Conservation (phyloP, 1,140 invertebrate genomes). For the Drosophila rhopaloa region DNA sequence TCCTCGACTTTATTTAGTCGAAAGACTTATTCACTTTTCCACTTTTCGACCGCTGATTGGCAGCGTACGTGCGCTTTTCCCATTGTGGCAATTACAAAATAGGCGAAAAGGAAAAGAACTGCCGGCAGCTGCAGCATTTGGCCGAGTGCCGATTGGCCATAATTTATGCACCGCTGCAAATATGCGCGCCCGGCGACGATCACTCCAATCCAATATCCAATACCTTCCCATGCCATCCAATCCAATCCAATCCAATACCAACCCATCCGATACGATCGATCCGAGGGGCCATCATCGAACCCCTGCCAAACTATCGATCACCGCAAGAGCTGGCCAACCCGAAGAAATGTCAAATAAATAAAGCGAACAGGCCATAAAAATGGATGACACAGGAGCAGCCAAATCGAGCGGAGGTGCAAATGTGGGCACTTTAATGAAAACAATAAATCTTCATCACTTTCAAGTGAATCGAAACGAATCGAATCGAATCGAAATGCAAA, state of each 20-base stretch:
- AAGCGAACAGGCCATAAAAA: conserved; percentile 68
- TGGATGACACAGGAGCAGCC: conserved; percentile 34
- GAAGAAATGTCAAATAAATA: conserved; percentile 81
- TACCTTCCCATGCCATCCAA: conserved; percentile 18
- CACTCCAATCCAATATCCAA: conserved; percentile 42
- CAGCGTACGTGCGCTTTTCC: conserved; percentile 63
- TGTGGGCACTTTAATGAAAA: conserved; percentile 76
- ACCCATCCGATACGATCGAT: conserved; percentile 33
- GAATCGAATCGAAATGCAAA: conserved; percentile 46
- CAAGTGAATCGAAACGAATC: conserved; percentile 35
- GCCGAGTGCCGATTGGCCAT: conserved; percentile 61
- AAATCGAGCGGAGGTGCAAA: conserved; percentile 67
- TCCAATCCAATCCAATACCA: conserved; percentile 13
- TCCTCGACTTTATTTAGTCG: conserved; percentile 19
- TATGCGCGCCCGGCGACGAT: conserved; percentile 46
- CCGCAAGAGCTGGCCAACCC: conserved; percentile 38
- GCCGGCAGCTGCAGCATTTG: conserved; percentile 43
- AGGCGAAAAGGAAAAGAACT: not conserved
- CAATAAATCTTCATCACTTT: conserved; percentile 77
- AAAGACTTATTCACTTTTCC: not conserved
- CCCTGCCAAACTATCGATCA: conserved; percentile 66
- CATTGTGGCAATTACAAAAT: conserved; percentile 44
- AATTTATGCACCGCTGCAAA: conserved; percentile 72
- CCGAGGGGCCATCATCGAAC: conserved; percentile 18
- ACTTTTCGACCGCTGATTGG: conserved; percentile 43